A percentile compares a stretch with the other conserved stretches of the same genome.
Evolutionary conservation across 2,888 invertebrate species (phyloP).

Genomic region (Rhodophaea formosa): DNA sequence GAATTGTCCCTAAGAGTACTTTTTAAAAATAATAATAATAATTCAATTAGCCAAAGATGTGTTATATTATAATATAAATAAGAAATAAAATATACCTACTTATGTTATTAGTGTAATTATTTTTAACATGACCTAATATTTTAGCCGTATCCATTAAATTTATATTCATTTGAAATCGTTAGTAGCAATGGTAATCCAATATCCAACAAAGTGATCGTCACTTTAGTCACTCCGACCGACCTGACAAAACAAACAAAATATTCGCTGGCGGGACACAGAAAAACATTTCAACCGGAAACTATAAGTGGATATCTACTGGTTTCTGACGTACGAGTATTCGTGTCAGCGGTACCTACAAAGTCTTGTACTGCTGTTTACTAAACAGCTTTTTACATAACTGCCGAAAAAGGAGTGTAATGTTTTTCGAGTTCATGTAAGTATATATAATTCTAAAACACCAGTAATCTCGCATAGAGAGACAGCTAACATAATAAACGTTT

Average conservation of each 20-base stretch:
- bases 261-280: constrained; percentile 48
- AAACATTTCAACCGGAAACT: constrained; percentile 31
- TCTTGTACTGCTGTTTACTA: no score
- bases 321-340: background rate
- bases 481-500: no score
- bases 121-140: background rate
- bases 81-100: background rate
- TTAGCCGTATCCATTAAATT: background rate
- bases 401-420: no score
- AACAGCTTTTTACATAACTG: no score
- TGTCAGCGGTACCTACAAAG: no score
- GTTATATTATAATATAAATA: background rate
- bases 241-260: constrained; percentile 76
- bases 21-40: no score
- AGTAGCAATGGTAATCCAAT: constrained; percentile 67
- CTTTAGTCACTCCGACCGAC: constrained; percentile 47
- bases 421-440: no score
- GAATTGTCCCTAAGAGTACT: background rate
- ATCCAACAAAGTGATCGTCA: constrained; percentile 62
- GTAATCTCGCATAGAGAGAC: no score
- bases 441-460: no score
- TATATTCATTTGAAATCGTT: background rate
- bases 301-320: background rate
- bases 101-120: no score
- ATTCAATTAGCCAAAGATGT: background rate